These are phyloP conservation scores for Ellobius talpinus DNA, from an alignment of 2,113 vertebrate species.

Conservation along the genomic window DNA sequence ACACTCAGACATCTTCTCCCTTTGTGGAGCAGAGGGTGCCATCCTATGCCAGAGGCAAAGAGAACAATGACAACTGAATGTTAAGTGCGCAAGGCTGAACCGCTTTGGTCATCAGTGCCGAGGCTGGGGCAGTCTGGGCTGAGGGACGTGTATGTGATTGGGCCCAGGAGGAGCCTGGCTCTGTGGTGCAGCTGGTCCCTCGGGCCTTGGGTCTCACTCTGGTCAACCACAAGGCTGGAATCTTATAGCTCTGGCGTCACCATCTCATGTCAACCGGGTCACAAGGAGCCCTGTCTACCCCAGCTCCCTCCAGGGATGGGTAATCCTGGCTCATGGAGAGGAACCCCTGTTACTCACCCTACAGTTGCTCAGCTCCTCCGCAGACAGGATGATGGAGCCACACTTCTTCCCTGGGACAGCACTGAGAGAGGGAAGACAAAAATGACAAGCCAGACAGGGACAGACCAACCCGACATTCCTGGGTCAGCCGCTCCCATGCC, in stretches of 20 bases:
- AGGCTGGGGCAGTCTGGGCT: background rate
- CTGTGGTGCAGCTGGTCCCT: background rate
- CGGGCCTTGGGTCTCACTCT: background rate
- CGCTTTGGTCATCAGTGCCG: background rate
- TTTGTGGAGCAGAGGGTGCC: background rate
- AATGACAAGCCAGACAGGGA: constrained; percentile 53
- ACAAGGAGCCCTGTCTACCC: background rate
- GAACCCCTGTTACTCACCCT: constrained; percentile 89
- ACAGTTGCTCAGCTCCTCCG: constrained; percentile 96
- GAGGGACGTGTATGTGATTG: background rate
- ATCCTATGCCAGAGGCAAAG: constrained; percentile 24
- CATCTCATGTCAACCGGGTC: background rate
- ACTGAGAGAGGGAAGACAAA: constrained; percentile 81
- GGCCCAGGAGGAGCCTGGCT: background rate
- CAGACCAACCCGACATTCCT: background rate
- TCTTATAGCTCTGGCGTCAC: background rate
- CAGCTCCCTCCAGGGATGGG: background rate
- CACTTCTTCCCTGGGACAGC: constrained; percentile 95
- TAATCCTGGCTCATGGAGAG: background rate
- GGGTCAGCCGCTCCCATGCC: background rate
- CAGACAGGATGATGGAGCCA: constrained; percentile 94
- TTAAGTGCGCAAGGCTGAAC: background rate
- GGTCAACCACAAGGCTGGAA: background rate
- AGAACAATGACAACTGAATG: constrained; percentile 23
- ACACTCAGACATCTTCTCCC: background rate